Evolutionary conservation across 1,140 invertebrate species (phyloP).

Genomic region (Drosophila malerkotliana): DNA sequence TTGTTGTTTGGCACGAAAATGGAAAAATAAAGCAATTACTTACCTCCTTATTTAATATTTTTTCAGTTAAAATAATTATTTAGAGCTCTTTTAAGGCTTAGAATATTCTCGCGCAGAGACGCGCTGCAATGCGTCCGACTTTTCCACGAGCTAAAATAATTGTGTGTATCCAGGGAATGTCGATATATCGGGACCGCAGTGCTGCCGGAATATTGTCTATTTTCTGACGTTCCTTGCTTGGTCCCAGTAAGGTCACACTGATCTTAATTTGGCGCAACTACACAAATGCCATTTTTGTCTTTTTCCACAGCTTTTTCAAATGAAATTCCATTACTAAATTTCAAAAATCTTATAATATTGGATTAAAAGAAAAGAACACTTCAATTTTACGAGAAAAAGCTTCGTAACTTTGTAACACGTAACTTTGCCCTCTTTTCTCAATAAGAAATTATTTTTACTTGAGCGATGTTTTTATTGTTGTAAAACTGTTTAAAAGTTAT

Average conservation of each 20-base stretch:
- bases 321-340: no score
- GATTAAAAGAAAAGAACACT: no score
- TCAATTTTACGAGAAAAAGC: no score
- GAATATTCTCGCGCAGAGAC: conserved; percentile 16
- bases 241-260: neutral
- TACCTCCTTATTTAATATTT: conserved; percentile 47
- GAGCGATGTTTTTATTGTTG: neutral
- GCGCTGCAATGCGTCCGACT: conserved; percentile 50
- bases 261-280: no score
- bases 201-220: neutral
- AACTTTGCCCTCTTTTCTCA: no score
- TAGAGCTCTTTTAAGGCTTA: conserved; percentile 22
- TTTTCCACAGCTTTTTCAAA: no score
- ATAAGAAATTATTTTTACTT: no score
- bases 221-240: neutral
- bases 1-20: neutral
- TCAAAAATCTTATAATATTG: no score
- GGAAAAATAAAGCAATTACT: conserved; percentile 8
- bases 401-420: no score
- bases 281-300: no score
- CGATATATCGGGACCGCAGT: neutral
- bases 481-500: no score
- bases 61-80: conserved; percentile 31
- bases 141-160: conserved; percentile 44
- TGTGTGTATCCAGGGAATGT: conserved; percentile 6